These are phyloP conservation scores for Nipponia nippon DNA, from an alignment of 2,113 vertebrate species.

Conservation along the genomic window DNA sequence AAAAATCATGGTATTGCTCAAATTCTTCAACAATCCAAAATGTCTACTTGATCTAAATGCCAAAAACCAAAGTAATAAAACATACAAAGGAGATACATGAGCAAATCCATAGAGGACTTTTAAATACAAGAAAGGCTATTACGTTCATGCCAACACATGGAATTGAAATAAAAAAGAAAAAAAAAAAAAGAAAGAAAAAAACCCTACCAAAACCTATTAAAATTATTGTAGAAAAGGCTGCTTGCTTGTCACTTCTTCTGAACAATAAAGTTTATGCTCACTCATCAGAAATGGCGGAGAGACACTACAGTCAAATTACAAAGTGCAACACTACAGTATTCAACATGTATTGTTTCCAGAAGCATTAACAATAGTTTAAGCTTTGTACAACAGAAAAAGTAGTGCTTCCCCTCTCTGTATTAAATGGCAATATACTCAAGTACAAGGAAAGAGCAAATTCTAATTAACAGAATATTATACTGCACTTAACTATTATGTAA, in stretches of 20 bases:
- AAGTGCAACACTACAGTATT: background rate
- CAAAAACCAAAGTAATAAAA: background rate
- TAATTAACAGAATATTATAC: background rate
- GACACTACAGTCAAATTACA: background rate
- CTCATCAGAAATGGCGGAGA: background rate
- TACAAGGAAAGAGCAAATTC: background rate
- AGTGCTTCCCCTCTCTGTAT: background rate
- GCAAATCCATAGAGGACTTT: background rate
- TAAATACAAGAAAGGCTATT: background rate
- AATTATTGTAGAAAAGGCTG: background rate
- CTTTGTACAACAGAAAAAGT: background rate
- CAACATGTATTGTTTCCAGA: background rate
- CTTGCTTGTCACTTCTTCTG: background rate
- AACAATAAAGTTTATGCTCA: background rate
- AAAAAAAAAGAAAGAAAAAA: accelerated
- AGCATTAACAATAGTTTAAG: background rate
- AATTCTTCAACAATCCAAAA: background rate
- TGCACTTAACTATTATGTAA: background rate
- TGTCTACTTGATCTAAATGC: background rate
- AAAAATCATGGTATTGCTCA: background rate
- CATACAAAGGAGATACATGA: background rate
- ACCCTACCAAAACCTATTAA: background rate
- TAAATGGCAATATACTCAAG: background rate
- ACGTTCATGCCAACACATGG: background rate
- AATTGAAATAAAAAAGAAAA: background rate